Evolutionary conservation across 2,797 vertebrate species (phyloP).

Genomic region (Gymnocypris eckloni): DNA sequence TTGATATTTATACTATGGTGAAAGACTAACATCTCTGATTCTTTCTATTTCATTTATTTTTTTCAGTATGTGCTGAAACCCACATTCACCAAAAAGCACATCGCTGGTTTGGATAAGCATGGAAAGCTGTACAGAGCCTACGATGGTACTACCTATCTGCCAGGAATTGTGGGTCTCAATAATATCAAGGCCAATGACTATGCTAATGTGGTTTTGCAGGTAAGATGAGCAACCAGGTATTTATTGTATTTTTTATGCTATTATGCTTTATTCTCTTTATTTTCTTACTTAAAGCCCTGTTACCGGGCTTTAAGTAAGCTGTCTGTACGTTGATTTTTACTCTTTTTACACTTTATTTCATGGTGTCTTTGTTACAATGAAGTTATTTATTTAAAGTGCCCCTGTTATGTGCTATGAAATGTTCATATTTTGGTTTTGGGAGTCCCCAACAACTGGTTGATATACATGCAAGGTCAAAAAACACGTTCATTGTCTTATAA

Average conservation of each 20-base stretch:
- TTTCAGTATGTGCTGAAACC: conserved; percentile 94
- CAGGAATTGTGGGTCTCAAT: conserved; percentile 96
- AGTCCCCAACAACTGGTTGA: no score
- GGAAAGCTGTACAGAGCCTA: conserved; percentile 94
- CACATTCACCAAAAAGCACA: conserved; percentile 94
- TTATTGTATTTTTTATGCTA: background rate
- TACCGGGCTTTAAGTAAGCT: background rate
- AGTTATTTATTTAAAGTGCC: background rate
- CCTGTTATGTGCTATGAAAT: background rate
- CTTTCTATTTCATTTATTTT: conserved; percentile 9
- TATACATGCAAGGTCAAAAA: no score
- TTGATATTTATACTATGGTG: no score
- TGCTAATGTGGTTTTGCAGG: conserved; percentile 95
- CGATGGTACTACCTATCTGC: conserved; percentile 95
- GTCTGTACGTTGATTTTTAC: background rate
- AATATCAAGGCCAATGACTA: conserved; percentile 99
- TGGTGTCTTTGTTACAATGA: background rate
- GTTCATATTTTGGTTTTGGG: no score
- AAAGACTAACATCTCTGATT: background rate
- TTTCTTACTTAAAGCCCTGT: no score
- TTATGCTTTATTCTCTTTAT: background rate
- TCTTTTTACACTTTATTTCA: background rate
- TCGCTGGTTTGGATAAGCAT: conserved; percentile 91
- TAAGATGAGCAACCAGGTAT: conserved; percentile 61
- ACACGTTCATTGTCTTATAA: no score